Conservation (phyloP, 2,113 vertebrate species). For the Rhea americana region DNA sequence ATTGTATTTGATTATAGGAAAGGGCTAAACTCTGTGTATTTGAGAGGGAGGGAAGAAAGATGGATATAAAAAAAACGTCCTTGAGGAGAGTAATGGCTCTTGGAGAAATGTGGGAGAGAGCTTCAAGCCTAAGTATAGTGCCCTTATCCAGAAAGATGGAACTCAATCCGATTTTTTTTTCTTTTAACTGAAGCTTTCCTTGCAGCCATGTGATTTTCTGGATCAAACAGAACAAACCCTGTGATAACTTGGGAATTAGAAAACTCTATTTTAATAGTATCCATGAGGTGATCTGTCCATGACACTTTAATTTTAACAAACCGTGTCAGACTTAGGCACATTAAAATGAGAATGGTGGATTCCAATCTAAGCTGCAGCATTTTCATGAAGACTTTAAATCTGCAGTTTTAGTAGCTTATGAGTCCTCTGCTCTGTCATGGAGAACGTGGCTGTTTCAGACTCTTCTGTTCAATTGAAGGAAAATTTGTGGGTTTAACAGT, state of each 20-base stretch:
- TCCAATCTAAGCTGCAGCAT: background rate
- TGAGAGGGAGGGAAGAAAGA: background rate
- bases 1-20: background rate
- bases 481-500: background rate
- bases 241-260: background rate
- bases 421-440: background rate
- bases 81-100: background rate
- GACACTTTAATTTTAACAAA: background rate
- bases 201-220: background rate
- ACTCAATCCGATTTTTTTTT: background rate
- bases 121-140: background rate
- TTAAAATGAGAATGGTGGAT: background rate
- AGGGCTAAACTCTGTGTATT: rapidly evolving
- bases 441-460: background rate
- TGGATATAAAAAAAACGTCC: background rate
- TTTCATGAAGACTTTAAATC: background rate
- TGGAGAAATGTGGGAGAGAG: background rate
- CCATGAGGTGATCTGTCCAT: background rate
- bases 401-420: rapidly evolving
- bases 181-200: background rate
- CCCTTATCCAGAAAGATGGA: background rate
- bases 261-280: background rate
- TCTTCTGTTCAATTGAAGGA: background rate
- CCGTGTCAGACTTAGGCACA: background rate
- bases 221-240: background rate